Conservation (phyloP, 2,113 vertebrate genomes). For the Pteruthius melanotis region DNA sequence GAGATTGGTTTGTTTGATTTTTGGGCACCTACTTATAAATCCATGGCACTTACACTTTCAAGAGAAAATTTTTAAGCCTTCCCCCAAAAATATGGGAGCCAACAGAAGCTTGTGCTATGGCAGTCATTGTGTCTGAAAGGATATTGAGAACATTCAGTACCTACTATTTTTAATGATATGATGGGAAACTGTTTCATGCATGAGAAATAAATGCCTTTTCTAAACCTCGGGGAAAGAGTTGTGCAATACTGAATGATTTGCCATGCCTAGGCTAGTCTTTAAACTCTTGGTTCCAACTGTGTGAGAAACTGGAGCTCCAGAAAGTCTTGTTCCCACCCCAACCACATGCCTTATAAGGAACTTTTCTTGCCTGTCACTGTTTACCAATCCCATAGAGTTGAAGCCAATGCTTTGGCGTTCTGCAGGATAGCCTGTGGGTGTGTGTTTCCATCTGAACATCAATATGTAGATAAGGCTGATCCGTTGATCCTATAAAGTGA, state of each 20-base stretch:
- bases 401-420: background rate
- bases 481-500: background rate
- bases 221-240: constrained; percentile 10
- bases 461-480: background rate
- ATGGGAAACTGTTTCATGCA: constrained; percentile 1
- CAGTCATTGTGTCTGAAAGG: background rate
- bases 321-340: background rate
- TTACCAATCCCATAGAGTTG: rapidly evolving
- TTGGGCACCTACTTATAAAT: background rate
- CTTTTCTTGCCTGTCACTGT: background rate
- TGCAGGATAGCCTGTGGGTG: background rate
- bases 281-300: background rate
- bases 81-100: background rate
- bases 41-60: background rate
- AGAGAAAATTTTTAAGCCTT: background rate
- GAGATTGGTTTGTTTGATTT: background rate
- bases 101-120: background rate
- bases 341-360: background rate
- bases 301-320: background rate
- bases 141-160: background rate
- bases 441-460: background rate
- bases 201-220: constrained; percentile 40
- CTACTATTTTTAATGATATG: constrained; percentile 12
- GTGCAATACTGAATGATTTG: background rate
- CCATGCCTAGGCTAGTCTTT: constrained; percentile 21